Percentiles rank a stretch among this genome's conserved stretches.
Conservation (phyloP, 2,113 vertebrate genomes). For the Antechinus flavipes region DNA sequence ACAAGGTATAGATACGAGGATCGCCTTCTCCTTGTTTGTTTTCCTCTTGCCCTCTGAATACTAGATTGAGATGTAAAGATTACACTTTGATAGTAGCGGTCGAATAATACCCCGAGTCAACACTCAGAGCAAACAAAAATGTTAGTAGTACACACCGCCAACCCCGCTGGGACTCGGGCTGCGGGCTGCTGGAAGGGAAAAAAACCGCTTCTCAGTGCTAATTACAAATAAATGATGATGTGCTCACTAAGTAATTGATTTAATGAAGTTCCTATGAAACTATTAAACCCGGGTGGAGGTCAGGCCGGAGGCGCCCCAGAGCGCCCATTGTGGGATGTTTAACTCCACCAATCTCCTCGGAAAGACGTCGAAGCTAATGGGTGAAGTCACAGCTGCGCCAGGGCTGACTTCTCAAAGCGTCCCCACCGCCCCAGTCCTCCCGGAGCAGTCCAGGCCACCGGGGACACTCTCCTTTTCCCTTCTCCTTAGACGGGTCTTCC, state of each 20-base stretch:
- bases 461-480: conserved; percentile 67
- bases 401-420: conserved; percentile 83
- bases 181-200: conserved; percentile 76
- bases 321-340: conserved; percentile 91
- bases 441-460: conserved; percentile 15
- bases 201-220: conserved; percentile 86
- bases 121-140: conserved; percentile 84
- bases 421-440: conserved; percentile 14
- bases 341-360: conserved; percentile 90
- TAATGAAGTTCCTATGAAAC: conserved; percentile 96
- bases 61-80: conserved; percentile 86
- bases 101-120: conserved; percentile 86
- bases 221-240: conserved; percentile 92
- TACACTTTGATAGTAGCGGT: conserved; percentile 78
- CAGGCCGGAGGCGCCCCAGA: conserved; percentile 89
- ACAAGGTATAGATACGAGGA: neutral
- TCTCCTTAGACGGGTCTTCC: neutral
- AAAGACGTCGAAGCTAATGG: conserved; percentile 94
- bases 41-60: conserved; percentile 79
- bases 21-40: conserved; percentile 80
- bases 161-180: conserved; percentile 84
- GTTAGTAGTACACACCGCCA: conserved; percentile 82
- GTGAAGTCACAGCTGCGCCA: conserved; percentile 91
- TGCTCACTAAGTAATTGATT: conserved; percentile 94
- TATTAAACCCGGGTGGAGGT: conserved; percentile 93